Evolutionary conservation across 2,888 invertebrate species (phyloP), one percentile per base, ranked within the genome.

Genomic region (Torymus tubicola): DNA sequence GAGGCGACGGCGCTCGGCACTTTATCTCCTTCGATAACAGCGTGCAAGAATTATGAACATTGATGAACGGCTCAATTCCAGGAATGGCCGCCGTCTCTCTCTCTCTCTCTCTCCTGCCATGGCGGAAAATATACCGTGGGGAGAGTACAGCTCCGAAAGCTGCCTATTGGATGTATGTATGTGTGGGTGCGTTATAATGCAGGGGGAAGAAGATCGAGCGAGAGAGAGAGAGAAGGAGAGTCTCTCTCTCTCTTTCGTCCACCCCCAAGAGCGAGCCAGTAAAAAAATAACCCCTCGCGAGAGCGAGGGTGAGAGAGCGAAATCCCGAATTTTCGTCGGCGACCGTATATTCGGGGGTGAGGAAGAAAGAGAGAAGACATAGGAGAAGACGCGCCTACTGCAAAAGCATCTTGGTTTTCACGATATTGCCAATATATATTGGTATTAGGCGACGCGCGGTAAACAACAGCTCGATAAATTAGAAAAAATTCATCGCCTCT

Each of bases 1-100:
- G 52, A 31, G 64, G 55, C 58, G 57, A 31, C 12, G n/a, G 13
- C 42, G 42, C 11, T 31, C 21, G 63, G 16, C 67, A 61, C 53
- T 75, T 68, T 68, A 68, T 75, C 75, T 75, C 67, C 53, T 75
- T 75, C 68, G 75, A 75, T 75, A 75, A 71, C 31, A 67, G 71
- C 60, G 58, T 67, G 63, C 65, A 53, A 78, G 78, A 78, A 78
- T 78, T 78, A 78, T 60, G 77, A 71, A 42, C 75, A 60, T 67
- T 75, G 60, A 75, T 55, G 75, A 75, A 75, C 57, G 75, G 68
- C 61, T 75, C 75, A 68, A 75, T 75, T 68, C 68, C 73, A 74
- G 68, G 50, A 75, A 68, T 75, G 75, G 74, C 74, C 57, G 64
- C 64, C 31, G 31, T 5, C 31, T 3, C 31, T 5, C 4, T 5